phyloP scores from a whole-genome alignment of 1,140 invertebrate genomes.

The Sarcophaga peregrina region DNA sequence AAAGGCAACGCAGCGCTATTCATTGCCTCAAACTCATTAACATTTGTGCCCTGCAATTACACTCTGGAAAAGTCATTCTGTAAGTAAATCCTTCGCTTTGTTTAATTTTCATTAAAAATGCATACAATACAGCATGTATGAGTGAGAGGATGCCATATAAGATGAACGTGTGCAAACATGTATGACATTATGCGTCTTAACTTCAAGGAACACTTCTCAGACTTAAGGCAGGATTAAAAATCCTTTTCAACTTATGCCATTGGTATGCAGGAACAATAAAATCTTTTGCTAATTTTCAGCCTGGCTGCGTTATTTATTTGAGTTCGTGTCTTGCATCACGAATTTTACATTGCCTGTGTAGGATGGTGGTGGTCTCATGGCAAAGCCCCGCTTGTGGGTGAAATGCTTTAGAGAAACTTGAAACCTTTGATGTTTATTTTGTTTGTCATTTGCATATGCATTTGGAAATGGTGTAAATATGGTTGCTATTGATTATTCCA shows the following conservation, averaged over 20 bases:
- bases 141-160: no score
- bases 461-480: background rate
- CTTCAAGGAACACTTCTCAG: no score
- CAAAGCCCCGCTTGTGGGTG: background rate
- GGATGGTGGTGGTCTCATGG: no score
- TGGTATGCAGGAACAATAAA: background rate
- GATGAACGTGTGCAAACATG: background rate
- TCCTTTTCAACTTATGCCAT: constrained; percentile 6
- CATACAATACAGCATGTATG: background rate
- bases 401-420: background rate
- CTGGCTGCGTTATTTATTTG: constrained; percentile 28
- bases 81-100: constrained; percentile 26
- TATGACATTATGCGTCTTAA: background rate
- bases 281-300: constrained; percentile 35
- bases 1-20: background rate
- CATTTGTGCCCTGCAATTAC: constrained; percentile 37
- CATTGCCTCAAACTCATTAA: background rate
- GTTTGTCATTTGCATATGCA: no score
- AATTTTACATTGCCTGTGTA: constrained; percentile 33
- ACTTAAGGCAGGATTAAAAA: background rate
- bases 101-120: constrained; percentile 42
- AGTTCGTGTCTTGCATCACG: constrained; percentile 18
- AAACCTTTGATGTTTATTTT: background rate
- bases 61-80: constrained; percentile 23
- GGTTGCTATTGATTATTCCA: background rate